Base-by-base conservation (phyloP, 2,888 invertebrate species). In the Lycia hirtaria region DNA sequence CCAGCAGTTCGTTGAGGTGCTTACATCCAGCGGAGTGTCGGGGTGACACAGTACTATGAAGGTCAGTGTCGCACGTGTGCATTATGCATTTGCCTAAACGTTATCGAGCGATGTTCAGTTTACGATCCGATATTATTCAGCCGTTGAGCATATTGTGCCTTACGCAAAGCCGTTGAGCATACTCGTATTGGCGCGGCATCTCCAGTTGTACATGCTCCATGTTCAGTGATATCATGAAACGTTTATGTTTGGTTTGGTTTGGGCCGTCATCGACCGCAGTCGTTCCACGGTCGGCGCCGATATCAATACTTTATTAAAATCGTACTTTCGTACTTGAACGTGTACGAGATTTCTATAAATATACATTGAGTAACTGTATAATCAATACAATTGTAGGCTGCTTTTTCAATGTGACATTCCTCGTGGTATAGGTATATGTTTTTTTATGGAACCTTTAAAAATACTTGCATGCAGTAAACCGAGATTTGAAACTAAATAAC, bases 301-400 rank as follows among this genome's bases (percentile, higher is more conserved):
- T 44, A 50, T 61, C 53, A 65, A 57, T 47, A 41, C 32, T 57
- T 47, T 47, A 57, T 57, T 26, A 26, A 48, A 35, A 19, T 40
- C n/a, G 32, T 38, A 32, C 40, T 32, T 45, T 40, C n/a, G 32
- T 38, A 32, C 40, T 32, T 45, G 26, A 40, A 15, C n/a, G n/a
- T 35, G 33, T 33, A 33, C 15, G 24, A 5, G 14, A 4, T 37
- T 26, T 28, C 52, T 44, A 44, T 52, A 44, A 51, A 41, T 32
- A 38, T 0, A 37, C n/a, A 17, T n/a, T n/a, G n/a, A 9, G 12
- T n/a, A 19, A 4, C 10, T 9, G 19, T 6, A 2, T 10, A 47
- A 47, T 47, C 47, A 19, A 47, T 47, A 47, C 33, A 24, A 24
- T 20, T 32, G 14, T 9, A 14, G 12, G 17, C 9, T 12, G 30